phyloP scores from a whole-genome alignment of 2,888 invertebrate genomes.

The Spodoptera exigua region DNA sequence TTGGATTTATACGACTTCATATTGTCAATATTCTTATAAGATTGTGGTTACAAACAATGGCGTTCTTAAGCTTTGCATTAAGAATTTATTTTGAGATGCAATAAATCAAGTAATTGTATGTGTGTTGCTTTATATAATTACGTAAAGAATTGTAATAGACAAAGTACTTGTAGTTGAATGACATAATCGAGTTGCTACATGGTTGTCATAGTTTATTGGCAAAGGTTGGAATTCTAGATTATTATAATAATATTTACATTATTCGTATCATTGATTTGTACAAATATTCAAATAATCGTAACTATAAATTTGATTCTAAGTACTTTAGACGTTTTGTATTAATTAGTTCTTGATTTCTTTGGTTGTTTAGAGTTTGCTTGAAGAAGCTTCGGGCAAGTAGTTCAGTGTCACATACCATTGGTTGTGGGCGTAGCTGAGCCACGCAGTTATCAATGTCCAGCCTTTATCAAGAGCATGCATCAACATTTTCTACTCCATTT shows the following conservation, averaged over 20 bases:
- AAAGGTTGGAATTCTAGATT: slow-evolving; percentile 34
- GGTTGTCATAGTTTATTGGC: slow-evolving; percentile 32
- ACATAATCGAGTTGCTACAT: slow-evolving; percentile 50
- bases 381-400: slow-evolving; percentile 47
- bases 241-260: slow-evolving; percentile 11
- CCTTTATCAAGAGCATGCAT: slow-evolving; percentile 45
- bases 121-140: slow-evolving; percentile 48
- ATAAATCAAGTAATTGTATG: slow-evolving; percentile 50
- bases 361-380: slow-evolving; percentile 8
- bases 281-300: not conserved
- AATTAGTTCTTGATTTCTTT: slow-evolving; percentile 2
- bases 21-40: slow-evolving; percentile 36
- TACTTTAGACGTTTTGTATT: not conserved
- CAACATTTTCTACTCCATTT: slow-evolving; percentile 41
- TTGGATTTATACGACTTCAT: slow-evolving; percentile 35
- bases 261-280: slow-evolving; percentile 2
- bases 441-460: slow-evolving; percentile 40
- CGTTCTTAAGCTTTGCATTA: slow-evolving; percentile 34
- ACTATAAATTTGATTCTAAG: slow-evolving; percentile 1
- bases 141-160: slow-evolving; percentile 43
- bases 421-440: slow-evolving; percentile 40
- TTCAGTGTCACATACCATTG: slow-evolving; percentile 42
- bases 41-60: slow-evolving; percentile 28
- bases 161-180: slow-evolving; percentile 43
- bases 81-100: slow-evolving; percentile 38